Percentiles rank a stretch among this genome's conserved stretches.
Conservation (phyloP, 2,888 invertebrate species). For the Epinotia nisella region DNA sequence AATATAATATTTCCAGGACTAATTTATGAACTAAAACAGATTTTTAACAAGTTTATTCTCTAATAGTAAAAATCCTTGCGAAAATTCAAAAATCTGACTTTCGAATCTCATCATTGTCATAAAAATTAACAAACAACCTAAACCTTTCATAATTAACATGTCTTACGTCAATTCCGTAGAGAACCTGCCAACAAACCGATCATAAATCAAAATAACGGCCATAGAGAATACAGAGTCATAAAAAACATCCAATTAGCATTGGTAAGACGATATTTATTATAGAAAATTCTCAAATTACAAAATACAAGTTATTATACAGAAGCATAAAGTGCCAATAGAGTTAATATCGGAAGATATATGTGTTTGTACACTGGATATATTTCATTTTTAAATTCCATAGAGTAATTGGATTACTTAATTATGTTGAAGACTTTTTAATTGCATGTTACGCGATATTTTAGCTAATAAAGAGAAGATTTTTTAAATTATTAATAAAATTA, state of each 20-base stretch:
- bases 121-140: neutral
- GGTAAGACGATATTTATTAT: slow-evolving; percentile 4
- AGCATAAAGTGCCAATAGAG: neutral
- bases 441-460: no score
- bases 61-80: neutral
- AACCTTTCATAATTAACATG: slow-evolving; percentile 2
- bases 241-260: slow-evolving; percentile 15
- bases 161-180: neutral
- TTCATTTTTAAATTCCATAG: neutral
- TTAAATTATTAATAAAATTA: no score
- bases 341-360: neutral
- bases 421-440: no score
- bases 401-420: no score
- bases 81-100: neutral
- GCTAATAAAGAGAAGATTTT: no score
- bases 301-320: slow-evolving; percentile 5
- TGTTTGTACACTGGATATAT: neutral
- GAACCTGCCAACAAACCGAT: neutral
- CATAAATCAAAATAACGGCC: slow-evolving; percentile 14
- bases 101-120: neutral
- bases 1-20: no score
- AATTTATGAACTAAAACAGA: no score
- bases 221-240: neutral
- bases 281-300: slow-evolving; percentile 11
- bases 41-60: no score